A percentile compares a stretch with the other conserved stretches of the same genome.
These are phyloP conservation scores for Alviniconcha strummeri DNA, from an alignment of 2,888 invertebrate species.

Conservation along the genomic window DNA sequence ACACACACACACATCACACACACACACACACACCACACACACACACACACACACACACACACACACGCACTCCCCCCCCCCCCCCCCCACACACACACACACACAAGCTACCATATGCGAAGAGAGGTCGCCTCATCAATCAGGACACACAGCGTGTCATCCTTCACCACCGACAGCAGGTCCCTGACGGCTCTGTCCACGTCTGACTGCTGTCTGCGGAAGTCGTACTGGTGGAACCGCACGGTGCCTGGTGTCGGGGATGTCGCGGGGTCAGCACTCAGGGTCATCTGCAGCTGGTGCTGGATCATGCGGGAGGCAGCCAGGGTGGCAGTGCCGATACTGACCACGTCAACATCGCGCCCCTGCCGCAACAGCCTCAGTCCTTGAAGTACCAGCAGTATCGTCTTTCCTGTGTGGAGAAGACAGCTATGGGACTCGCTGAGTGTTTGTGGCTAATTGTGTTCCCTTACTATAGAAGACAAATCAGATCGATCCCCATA, in stretches of 20 bases:
- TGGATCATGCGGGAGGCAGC: background rate
- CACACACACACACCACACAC: too few species aligned
- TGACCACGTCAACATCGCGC: background rate
- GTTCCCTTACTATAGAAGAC: background rate
- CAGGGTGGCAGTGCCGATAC: background rate
- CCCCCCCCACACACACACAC: background rate
- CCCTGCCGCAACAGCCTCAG: background rate
- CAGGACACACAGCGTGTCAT: background rate
- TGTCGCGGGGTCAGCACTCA: background rate
- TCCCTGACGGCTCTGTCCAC: background rate
- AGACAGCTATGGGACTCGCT: background rate
- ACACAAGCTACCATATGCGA: background rate
- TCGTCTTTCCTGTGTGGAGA: background rate
- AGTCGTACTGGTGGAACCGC: background rate
- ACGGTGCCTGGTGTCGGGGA: background rate
- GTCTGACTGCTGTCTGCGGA: background rate
- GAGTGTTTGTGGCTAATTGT: background rate
- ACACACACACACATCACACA: too few species aligned
- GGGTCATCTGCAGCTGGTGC: background rate
- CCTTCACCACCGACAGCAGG: background rate
- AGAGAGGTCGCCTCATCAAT: background rate
- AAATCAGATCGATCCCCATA: too few species aligned
- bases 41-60: too few species aligned
- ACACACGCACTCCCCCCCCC: too few species aligned
- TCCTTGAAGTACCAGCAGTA: background rate